These are phyloP conservation scores for Piprites chloris DNA, from an alignment of 2,113 vertebrate species.

Conservation along the genomic window DNA sequence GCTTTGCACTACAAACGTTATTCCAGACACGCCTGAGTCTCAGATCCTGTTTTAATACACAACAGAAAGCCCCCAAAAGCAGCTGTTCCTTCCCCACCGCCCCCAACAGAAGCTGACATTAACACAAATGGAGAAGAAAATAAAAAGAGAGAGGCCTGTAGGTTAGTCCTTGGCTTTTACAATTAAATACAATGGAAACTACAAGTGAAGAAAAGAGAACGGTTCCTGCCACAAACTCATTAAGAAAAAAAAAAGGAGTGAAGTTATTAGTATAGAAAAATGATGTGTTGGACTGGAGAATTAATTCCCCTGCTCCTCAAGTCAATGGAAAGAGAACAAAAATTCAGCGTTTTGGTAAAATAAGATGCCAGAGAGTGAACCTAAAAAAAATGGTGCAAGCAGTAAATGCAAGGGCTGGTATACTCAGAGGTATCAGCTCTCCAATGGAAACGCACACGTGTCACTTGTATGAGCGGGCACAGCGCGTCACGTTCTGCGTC, in stretches of 20 bases:
- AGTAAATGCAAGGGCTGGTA: neutral
- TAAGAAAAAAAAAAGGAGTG: neutral
- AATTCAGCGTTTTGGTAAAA: neutral
- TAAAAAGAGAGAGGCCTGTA: neutral
- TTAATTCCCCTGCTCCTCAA: neutral
- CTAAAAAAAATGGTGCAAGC: neutral
- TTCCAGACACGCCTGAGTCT: neutral
- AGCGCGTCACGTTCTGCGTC: neutral
- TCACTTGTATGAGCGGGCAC: neutral
- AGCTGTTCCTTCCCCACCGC: neutral
- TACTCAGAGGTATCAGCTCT: neutral
- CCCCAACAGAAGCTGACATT: neutral
- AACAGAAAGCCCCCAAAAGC: neutral
- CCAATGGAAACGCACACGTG: neutral
- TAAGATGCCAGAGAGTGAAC: neutral
- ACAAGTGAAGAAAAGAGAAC: neutral
- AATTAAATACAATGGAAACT: slow-evolving; percentile 1
- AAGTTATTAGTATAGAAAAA: neutral
- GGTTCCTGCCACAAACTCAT: neutral
- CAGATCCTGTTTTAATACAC: neutral
- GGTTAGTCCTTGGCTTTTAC: neutral
- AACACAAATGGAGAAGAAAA: neutral
- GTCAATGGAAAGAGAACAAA: slow-evolving; percentile 27
- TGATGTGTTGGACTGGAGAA: neutral
- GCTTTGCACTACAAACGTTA: neutral